phyloP scores from a whole-genome alignment of 2,113 vertebrate species.

The Cepphus grylle region DNA sequence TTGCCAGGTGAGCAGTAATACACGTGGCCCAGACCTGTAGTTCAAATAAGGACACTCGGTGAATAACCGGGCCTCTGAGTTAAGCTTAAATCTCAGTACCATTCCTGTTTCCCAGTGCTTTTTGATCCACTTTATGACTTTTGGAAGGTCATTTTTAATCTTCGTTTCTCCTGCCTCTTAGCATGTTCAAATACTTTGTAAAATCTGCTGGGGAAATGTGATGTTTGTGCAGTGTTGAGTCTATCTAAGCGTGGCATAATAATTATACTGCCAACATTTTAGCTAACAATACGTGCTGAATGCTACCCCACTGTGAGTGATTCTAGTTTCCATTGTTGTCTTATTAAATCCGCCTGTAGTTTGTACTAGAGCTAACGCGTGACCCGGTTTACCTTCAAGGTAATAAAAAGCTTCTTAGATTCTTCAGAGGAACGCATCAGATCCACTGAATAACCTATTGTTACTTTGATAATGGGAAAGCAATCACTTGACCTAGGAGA shows the following conservation, averaged over 20 bases:
- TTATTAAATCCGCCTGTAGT: slow-evolving; percentile 18
- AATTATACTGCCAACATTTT: not conserved
- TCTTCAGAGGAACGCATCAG: not conserved
- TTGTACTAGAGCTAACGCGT: not conserved
- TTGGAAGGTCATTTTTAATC: not conserved
- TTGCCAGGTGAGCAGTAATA: not conserved
- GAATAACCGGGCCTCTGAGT: not conserved
- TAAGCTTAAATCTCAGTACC: not conserved
- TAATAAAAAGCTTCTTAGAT: not conserved
- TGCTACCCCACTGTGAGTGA: slow-evolving; percentile 4
- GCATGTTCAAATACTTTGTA: not conserved
- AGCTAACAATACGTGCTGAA: not conserved
- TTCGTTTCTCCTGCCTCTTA: not conserved
- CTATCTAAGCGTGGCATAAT: not conserved
- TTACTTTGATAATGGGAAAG: not conserved
- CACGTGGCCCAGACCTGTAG: accelerated
- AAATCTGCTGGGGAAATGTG: slow-evolving; percentile 8
- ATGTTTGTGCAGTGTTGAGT: not conserved
- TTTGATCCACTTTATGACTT: not conserved
- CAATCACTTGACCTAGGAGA: not conserved
- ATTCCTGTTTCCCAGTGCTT: not conserved
- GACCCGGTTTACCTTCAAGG: not conserved
- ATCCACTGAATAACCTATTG: not conserved
- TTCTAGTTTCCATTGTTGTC: slow-evolving; percentile 23
- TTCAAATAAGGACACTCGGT: not conserved